Base-by-base conservation (phyloP, 2,888 invertebrate species). In the Ephialtes manifestator region DNA sequence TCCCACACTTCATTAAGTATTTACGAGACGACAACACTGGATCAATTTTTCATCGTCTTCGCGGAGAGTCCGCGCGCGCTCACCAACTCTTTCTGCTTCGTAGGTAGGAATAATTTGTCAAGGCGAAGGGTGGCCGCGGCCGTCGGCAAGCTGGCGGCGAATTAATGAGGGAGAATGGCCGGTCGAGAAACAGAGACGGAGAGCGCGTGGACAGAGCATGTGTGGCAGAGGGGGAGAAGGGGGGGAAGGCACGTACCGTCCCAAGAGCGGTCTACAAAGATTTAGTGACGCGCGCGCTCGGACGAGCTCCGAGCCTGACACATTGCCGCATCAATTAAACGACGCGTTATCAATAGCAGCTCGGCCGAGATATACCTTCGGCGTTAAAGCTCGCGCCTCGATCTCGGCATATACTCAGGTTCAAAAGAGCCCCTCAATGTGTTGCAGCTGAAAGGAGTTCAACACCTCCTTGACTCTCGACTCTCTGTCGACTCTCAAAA, bases 1-100 rank as follows among this genome's bases (percentile, higher is more conserved):
- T 87, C 86, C 86, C 81, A 85, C 85, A 88, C 89, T 91, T 92
- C 90, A 90, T 92, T 92, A 91, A 87, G 89, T 90, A 91, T 92
- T 92, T 91, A 92, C 90, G 87, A 87, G 87, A 89, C 87, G 92
- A 90, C 90, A 87, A 88, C 89, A 86, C 88, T 90, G 90, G 88
- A 91, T 91, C 91, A 90, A 89, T 89, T 89, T 88, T 89, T 87
- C 87, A 85, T 88, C 87, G 84, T 85, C 86, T 85, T 86, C 53
- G 65, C 83, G 79, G 48, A 67, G 24, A 84, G 68, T 31, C 18
- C 63, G 71, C 75, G 74, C 24, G 82, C 83, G 71, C 24, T 48
- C 48, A 68, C 39, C 81, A 76, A 78, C 86, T 85, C 87, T 84
- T 87, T 84, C 86, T 86, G 87, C 88, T 89, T 85, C 84, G 84